Evolutionary conservation across 2,113 vertebrate genomes (phyloP).

Genomic region (Chloroceryle aenea): DNA sequence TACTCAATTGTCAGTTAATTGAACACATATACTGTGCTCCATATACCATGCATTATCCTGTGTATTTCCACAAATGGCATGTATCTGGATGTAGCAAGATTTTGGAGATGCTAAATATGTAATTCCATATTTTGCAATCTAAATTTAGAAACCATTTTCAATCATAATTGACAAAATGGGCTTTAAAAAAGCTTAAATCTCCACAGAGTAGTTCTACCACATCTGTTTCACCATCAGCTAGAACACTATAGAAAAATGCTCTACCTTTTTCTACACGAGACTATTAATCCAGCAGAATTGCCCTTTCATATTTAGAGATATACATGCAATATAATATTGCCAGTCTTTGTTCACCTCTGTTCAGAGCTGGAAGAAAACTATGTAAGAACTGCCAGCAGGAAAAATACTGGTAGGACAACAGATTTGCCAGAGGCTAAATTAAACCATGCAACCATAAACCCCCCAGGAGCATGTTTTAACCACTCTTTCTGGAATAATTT

Average conservation of each 20-base stretch:
- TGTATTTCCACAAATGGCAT: not conserved
- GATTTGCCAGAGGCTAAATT: constrained; percentile 16
- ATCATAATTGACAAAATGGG: not conserved
- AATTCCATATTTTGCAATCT: not conserved
- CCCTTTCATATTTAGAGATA: constrained; percentile 4
- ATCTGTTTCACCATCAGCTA: not conserved
- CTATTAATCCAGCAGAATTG: not conserved
- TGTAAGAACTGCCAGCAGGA: constrained; percentile 3
- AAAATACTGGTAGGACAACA: not conserved
- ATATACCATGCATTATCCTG: not conserved
- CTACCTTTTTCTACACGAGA: not conserved
- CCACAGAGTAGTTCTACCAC: not conserved
- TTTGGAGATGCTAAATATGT: not conserved
- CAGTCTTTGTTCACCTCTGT: not conserved
- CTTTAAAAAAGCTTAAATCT: not conserved
- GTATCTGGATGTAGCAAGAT: not conserved
- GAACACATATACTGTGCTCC: not conserved
- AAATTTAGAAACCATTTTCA: not conserved
- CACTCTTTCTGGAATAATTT: not conserved
- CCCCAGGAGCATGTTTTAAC: constrained; percentile 20
- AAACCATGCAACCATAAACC: constrained; percentile 3
- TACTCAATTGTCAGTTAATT: not conserved
- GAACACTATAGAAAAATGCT: not conserved
- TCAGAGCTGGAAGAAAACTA: constrained; percentile 4
- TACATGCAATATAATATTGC: not conserved